Conservation (phyloP, 2,113 vertebrate species). For the Colinus virginianus region DNA sequence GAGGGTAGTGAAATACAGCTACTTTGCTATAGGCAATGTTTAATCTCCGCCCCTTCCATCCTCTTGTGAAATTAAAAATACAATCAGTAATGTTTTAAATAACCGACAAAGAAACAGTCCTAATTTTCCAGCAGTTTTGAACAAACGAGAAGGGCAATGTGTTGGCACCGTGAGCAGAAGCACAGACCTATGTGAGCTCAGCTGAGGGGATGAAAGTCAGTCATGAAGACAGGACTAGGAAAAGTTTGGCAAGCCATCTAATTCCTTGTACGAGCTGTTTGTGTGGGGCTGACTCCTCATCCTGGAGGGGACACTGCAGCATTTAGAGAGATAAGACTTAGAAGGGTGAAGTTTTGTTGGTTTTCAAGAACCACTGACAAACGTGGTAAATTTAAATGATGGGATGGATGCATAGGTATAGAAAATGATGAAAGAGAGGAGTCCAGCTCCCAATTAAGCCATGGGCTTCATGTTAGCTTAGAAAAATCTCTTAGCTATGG, state of each 20-base stretch:
- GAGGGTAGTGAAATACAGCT: slow-evolving; percentile 45
- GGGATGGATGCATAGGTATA: background rate
- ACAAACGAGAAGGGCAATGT: background rate
- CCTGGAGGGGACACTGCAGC: background rate
- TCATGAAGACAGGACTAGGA: background rate
- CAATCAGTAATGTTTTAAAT: slow-evolving; percentile 27
- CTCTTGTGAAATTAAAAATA: slow-evolving; percentile 59
- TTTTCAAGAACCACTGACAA: background rate
- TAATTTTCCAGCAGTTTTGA: slow-evolving; percentile 34
- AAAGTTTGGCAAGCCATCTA: background rate
- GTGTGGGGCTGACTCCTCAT: background rate
- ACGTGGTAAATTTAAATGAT: background rate
- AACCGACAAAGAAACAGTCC: background rate
- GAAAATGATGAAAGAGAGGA: background rate
- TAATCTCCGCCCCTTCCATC: slow-evolving; percentile 12
- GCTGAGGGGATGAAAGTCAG: background rate
- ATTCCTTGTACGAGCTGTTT: background rate
- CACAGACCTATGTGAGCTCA: background rate
- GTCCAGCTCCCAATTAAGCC: background rate
- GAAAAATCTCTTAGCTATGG: background rate
- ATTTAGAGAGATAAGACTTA: background rate
- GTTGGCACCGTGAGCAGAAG: slow-evolving; percentile 7
- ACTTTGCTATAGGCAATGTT: slow-evolving; percentile 31
- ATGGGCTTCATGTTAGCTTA: background rate
- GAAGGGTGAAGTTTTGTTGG: background rate